Percentiles rank a stretch among this genome's conserved stretches.
Conservation (phyloP, 92 coral and sea anemone genomes). For the Chrysogorgia sp. region DNA sequence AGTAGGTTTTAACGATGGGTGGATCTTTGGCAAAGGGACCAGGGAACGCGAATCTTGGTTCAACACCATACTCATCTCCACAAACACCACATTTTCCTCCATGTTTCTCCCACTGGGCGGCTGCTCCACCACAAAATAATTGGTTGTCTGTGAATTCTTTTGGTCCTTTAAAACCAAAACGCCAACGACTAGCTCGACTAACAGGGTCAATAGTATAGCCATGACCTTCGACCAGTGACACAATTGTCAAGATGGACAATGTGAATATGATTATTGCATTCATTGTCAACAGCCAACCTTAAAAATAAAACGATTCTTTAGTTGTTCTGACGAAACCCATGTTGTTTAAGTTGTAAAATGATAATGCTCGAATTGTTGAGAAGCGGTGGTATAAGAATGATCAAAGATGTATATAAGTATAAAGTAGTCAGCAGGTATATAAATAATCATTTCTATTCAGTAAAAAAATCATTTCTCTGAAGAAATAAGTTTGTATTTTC, state of each 20-base stretch:
- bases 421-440: too few species aligned
- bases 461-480: too few species aligned
- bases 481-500: too few species aligned
- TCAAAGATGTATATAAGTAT: too few species aligned
- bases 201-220: conserved; percentile 30
- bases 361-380: too few species aligned
- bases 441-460: too few species aligned
- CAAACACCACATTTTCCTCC: conserved; percentile 61
- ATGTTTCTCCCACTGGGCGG: conserved; percentile 31
- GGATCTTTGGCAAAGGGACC: conserved; percentile 52
- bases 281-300: not conserved
- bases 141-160: conserved; percentile 48
- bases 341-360: too few species aligned
- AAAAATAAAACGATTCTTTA: not conserved
- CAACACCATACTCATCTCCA: conserved; percentile 51
- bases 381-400: too few species aligned
- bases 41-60: conserved; percentile 61
- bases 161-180: conserved; percentile 22
- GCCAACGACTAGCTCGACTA: conserved; percentile 36
- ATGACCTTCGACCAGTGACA: conserved; percentile 32
- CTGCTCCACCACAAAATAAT: conserved; percentile 57
- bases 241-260: not conserved
- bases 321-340: too few species aligned
- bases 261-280: not conserved
- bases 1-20: conserved; percentile 42